Evolutionary conservation across 2,113 vertebrate species (phyloP).

Genomic region (Mormyrus iriodes): DNA sequence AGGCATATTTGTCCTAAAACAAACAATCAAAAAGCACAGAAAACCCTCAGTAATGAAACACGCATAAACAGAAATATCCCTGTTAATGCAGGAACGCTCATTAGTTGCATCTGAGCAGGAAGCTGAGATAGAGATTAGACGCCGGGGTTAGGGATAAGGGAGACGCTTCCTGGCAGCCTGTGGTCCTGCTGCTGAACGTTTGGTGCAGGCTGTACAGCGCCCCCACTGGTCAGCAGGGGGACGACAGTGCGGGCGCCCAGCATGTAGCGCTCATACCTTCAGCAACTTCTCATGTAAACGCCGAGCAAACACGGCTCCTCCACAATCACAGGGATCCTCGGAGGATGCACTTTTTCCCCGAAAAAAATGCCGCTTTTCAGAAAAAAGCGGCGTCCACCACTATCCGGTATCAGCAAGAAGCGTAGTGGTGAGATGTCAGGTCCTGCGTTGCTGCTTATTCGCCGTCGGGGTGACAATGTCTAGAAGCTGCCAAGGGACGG

Average conservation of each 20-base stretch:
- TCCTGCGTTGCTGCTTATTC: slow-evolving; percentile 25
- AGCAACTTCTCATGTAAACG: neutral
- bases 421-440: slow-evolving; percentile 41
- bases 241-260: neutral
- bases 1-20: neutral
- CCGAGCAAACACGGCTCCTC: neutral
- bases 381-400: slow-evolving; percentile 17
- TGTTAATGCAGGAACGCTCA: neutral
- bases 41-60: neutral
- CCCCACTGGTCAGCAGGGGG: neutral
- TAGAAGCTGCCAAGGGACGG: slow-evolving; percentile 30
- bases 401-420: slow-evolving; percentile 33
- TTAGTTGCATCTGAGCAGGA: neutral
- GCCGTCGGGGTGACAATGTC: slow-evolving; percentile 46
- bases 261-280: neutral
- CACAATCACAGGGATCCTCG: neutral
- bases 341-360: neutral
- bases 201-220: slow-evolving; percentile 1
- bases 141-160: neutral
- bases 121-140: neutral
- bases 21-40: neutral
- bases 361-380: slow-evolving; percentile 41
- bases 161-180: neutral
- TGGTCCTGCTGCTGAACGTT: neutral
- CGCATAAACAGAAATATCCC: neutral